These are phyloP conservation scores for Lasioglossum malachurum DNA, from an alignment of 2,888 invertebrate genomes.

Conservation along the genomic window DNA sequence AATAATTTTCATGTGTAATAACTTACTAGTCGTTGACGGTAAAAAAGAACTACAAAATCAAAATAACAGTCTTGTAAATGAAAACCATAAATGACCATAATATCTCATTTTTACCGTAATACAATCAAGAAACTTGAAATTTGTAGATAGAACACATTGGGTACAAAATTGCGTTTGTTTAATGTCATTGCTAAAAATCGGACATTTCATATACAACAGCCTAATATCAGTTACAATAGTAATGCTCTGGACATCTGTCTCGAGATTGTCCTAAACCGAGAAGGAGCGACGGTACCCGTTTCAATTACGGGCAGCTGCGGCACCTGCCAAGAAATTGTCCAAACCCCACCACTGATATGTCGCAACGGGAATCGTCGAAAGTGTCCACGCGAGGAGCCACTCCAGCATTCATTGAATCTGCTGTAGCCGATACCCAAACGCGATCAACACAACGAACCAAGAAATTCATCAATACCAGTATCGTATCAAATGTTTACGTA, in stretches of 20 bases:
- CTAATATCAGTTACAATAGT: not conserved
- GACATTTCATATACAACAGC: too few relatives aligned
- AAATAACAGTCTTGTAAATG: too few relatives aligned
- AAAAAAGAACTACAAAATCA: too few relatives aligned
- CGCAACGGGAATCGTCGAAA: slow-evolving; percentile 1
- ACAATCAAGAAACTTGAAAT: too few relatives aligned
- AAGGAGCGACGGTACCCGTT: not conserved
- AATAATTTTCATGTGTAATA: too few relatives aligned
- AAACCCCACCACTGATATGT: slow-evolving; percentile 8
- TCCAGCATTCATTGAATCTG: not conserved
- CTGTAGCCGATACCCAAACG: not conserved
- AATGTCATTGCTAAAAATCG: too few relatives aligned
- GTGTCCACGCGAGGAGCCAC: not conserved
- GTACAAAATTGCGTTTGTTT: too few relatives aligned
- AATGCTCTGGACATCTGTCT: not conserved
- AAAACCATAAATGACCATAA: too few relatives aligned
- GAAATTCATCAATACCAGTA: not conserved
- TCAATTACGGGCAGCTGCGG: not conserved
- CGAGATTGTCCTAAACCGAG: not conserved
- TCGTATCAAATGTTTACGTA: too few relatives aligned
- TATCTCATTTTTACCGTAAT: too few relatives aligned
- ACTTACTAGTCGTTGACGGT: too few relatives aligned
- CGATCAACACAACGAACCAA: not conserved
- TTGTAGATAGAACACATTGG: too few relatives aligned
- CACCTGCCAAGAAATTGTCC: slow-evolving; percentile 6